These are phyloP conservation scores for Andinoacara biseriatus DNA, from an alignment of 2,113 vertebrate species.

Conservation along the genomic window DNA sequence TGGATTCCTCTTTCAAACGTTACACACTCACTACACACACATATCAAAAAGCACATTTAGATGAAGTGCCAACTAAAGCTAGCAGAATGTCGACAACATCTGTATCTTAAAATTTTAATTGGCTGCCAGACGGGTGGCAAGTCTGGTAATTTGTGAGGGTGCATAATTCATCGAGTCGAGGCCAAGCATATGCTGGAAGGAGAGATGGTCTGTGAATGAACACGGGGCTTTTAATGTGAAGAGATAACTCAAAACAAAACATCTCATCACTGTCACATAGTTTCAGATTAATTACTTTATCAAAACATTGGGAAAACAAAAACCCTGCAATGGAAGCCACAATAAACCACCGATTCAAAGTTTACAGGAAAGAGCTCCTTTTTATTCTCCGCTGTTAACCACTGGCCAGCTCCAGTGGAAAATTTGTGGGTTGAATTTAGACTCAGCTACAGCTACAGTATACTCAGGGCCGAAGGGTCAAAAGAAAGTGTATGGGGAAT, in stretches of 20 bases:
- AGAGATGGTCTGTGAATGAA: slow-evolving; percentile 38
- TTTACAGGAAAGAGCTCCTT: background rate
- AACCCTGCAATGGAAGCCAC: background rate
- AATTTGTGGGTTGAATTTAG: slow-evolving; percentile 10
- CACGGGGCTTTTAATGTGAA: slow-evolving; percentile 37
- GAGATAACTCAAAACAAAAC: slow-evolving; percentile 23
- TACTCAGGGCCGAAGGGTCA: background rate
- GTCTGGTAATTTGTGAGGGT: slow-evolving; percentile 72
- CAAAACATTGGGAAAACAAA: background rate
- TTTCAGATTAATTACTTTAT: slow-evolving; percentile 1
- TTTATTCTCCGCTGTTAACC: background rate
- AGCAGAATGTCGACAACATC: slow-evolving; percentile 64
- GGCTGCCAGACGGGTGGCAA: slow-evolving; percentile 57
- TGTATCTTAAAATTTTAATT: slow-evolving; percentile 78
- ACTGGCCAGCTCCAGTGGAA: background rate
- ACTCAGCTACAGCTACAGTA: background rate
- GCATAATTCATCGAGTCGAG: slow-evolving; percentile 72
- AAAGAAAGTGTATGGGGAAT: background rate
- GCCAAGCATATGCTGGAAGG: slow-evolving; percentile 55
- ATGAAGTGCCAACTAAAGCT: slow-evolving; percentile 59
- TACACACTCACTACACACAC: slow-evolving; percentile 11
- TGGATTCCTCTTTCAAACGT: slow-evolving; percentile 36
- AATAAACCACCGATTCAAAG: slow-evolving; percentile 1
- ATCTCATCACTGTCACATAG: background rate
- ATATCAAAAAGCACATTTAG: slow-evolving; percentile 43